phyloP scores from a whole-genome alignment of 1,140 invertebrate genomes.

The Ceratosolen solmsi region DNA sequence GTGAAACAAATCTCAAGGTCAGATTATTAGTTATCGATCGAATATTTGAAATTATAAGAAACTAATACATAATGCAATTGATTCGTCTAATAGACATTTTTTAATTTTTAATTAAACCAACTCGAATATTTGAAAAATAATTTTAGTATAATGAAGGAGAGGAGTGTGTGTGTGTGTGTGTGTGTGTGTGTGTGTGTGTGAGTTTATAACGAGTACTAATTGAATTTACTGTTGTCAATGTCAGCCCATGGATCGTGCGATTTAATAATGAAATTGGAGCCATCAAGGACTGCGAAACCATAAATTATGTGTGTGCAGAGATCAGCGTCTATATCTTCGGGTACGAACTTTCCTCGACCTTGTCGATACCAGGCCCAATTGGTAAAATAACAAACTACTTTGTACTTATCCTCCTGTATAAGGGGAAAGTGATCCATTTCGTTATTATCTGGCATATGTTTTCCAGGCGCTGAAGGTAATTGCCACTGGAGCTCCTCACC shows the following conservation, averaged over 20 bases:
- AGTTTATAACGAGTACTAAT: too few species aligned
- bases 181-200: too few species aligned
- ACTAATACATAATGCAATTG: too few species aligned
- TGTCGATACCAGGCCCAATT: conserved; percentile 80
- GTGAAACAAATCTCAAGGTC: too few species aligned
- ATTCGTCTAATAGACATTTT: too few species aligned
- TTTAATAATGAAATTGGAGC: conserved; percentile 73
- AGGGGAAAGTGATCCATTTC: not conserved
- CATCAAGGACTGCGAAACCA: conserved; percentile 79
- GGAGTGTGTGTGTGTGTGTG: too few species aligned
- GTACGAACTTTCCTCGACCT: conserved; percentile 75
- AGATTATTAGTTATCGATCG: too few species aligned
- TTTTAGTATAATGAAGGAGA: too few species aligned
- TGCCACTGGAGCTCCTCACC: conserved; percentile 63
- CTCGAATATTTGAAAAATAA: too few species aligned
- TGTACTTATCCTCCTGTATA: conserved; percentile 65
- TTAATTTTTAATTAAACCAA: too few species aligned
- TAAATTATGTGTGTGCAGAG: conserved; percentile 82
- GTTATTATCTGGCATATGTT: not conserved
- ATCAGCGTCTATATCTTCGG: conserved; percentile 77
- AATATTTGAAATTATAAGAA: too few species aligned
- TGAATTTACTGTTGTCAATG: conserved; percentile 75
- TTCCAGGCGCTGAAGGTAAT: conserved; percentile 13
- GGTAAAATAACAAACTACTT: conserved; percentile 79
- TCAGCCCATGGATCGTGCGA: conserved; percentile 79